Evolutionary conservation across 2,113 vertebrate species (phyloP).

Genomic region (Podocnemis expansa): DNA sequence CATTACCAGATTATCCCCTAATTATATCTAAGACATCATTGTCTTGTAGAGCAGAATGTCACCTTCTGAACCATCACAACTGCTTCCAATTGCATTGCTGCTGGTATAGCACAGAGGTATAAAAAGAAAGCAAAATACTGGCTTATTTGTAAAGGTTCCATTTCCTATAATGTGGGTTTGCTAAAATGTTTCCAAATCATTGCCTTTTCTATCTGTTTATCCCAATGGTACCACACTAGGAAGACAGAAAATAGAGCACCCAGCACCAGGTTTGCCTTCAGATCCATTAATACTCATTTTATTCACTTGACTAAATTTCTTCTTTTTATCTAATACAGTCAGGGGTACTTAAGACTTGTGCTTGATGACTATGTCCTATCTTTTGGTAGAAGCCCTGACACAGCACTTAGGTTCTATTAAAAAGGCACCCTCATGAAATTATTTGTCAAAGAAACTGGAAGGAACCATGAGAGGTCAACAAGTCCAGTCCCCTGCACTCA

Average conservation of each 20-base stretch:
- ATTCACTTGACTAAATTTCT: slow-evolving; percentile 76
- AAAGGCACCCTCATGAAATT: slow-evolving; percentile 55
- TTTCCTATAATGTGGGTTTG: slow-evolving; percentile 70
- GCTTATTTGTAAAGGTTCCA: slow-evolving; percentile 61
- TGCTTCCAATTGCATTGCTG: slow-evolving; percentile 4
- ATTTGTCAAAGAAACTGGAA: no score
- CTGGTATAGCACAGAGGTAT: slow-evolving; percentile 33
- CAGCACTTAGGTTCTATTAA: slow-evolving; percentile 53
- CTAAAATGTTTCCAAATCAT: slow-evolving; percentile 68
- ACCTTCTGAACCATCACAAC: slow-evolving; percentile 52
- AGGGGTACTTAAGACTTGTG: slow-evolving; percentile 74
- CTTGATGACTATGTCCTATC: slow-evolving; percentile 59
- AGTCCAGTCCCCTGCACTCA: no score
- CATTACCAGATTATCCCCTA: neutral
- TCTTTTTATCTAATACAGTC: slow-evolving; percentile 74
- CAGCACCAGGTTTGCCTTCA: slow-evolving; percentile 76
- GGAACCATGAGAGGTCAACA: no score
- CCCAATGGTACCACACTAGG: slow-evolving; percentile 70
- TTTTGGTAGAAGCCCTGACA: slow-evolving; percentile 62
- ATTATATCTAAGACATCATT: neutral
- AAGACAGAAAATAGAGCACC: slow-evolving; percentile 67
- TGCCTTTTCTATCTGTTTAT: slow-evolving; percentile 72
- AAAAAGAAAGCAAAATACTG: slow-evolving; percentile 41
- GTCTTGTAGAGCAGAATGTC: slow-evolving; percentile 37
- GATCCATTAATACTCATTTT: slow-evolving; percentile 60